phyloP scores from a whole-genome alignment of 2,113 vertebrate genomes.

The Xiphorhynchus elegans region DNA sequence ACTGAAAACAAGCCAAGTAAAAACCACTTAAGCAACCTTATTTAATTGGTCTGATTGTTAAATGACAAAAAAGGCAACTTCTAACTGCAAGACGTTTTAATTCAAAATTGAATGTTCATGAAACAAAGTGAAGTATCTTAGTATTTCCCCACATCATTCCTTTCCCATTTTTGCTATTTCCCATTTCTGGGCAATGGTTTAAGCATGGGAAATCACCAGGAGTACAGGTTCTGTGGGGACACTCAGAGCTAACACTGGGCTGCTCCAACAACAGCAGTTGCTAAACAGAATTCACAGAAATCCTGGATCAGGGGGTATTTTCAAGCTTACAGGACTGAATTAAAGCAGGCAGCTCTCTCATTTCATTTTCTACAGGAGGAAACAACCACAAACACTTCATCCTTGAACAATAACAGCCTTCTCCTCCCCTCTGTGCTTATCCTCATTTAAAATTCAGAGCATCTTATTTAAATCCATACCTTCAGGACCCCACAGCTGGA shows the following conservation, averaged over 20 bases:
- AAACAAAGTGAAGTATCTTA: not conserved
- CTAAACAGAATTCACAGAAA: not conserved
- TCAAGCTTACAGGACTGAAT: not conserved
- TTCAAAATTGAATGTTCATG: not conserved
- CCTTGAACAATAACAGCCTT: not conserved
- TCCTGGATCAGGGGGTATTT: not conserved
- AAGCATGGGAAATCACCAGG: not conserved
- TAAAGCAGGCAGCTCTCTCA: not conserved
- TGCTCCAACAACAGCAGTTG: not conserved
- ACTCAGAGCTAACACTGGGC: not conserved
- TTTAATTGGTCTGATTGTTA: not conserved
- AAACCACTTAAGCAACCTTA: not conserved
- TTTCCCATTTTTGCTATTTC: not conserved
- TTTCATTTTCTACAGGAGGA: not conserved
- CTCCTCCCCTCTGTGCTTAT: not conserved
- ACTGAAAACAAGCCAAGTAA: not conserved
- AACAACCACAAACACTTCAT: not conserved
- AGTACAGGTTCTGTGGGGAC: not conserved
- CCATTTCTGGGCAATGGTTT: not conserved
- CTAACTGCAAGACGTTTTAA: rapidly evolving
- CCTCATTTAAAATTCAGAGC: not conserved
- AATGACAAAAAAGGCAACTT: not conserved
- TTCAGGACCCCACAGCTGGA: not conserved
- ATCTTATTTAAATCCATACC: not conserved
- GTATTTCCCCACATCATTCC: not conserved